A percentile compares a stretch with the other conserved stretches of the same genome.
Conservation (phyloP, 2,113 vertebrate genomes). For the Cyanoliseus patagonus region DNA sequence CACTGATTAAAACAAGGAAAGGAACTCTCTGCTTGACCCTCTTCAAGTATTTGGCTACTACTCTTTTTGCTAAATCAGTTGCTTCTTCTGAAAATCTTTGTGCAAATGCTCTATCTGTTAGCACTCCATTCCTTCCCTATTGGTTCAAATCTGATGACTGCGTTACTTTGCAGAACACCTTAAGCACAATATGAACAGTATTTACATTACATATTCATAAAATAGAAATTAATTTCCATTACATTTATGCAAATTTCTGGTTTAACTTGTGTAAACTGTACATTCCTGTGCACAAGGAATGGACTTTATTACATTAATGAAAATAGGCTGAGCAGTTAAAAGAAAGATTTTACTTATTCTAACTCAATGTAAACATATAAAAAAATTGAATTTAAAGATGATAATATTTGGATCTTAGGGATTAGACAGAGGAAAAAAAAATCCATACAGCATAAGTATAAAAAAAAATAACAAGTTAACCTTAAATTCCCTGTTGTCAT, state of each 20-base stretch:
- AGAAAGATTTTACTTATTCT: neutral
- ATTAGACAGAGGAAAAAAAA: neutral
- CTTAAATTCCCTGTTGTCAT: neutral
- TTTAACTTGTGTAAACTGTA: neutral
- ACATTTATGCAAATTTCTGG: neutral
- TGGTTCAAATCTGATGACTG: neutral
- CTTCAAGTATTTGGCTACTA: neutral
- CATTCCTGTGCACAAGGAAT: neutral
- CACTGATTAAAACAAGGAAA: neutral
- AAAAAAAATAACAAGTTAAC: constrained; percentile 11
- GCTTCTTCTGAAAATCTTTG: neutral
- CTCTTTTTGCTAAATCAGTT: neutral
- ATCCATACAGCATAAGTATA: neutral
- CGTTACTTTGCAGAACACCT: neutral
- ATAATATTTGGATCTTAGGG: neutral
- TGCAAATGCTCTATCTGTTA: neutral
- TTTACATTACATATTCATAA: neutral
- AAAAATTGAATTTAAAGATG: neutral
- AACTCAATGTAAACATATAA: neutral
- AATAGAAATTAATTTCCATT: neutral
- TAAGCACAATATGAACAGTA: neutral
- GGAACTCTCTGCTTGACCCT: neutral
- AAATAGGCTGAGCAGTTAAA: neutral
- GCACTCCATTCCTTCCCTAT: neutral
- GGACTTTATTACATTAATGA: neutral